These are phyloP conservation scores for Elephas maximus DNA, from an alignment of 2,113 vertebrate species.

Conservation along the genomic window DNA sequence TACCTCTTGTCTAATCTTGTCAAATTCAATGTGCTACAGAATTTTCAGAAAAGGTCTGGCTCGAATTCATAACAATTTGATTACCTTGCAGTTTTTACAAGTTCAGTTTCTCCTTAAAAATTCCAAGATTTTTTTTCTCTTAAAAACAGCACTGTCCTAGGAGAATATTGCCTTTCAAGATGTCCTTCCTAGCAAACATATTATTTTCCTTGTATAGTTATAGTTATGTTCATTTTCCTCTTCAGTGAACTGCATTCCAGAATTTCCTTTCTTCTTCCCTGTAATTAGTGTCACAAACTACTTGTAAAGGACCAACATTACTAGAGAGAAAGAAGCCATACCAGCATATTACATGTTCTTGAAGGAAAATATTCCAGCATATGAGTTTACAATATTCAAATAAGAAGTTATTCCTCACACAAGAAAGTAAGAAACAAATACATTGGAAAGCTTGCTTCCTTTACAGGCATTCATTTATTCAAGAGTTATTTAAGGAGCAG, in stretches of 20 bases:
- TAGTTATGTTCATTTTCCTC: conserved; percentile 76
- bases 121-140: conserved; percentile 28
- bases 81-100: conserved; percentile 39
- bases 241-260: conserved; percentile 73
- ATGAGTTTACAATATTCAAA: conserved; percentile 65
- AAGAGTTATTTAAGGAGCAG: conserved; percentile 46
- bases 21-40: conserved; percentile 28
- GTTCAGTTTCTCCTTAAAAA: conserved; percentile 51
- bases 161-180: conserved; percentile 65
- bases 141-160: conserved; percentile 47
- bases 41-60: conserved; percentile 41
- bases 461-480: conserved; percentile 17
- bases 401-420: conserved; percentile 12
- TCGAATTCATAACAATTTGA: conserved; percentile 46
- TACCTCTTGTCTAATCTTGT: conserved; percentile 33
- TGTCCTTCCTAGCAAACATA: conserved; percentile 64
- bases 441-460: background rate
- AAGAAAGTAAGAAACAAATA: conserved; percentile 59
- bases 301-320: conserved; percentile 57
- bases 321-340: conserved; percentile 31
- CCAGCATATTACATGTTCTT: background rate
- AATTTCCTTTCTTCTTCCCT: conserved; percentile 65
- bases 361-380: conserved; percentile 47
- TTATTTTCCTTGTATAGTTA: conserved; percentile 75
- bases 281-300: conserved; percentile 73